Evolutionary conservation across 2,797 vertebrate genomes (phyloP).

Genomic region (Hypotaenidia okinawae): DNA sequence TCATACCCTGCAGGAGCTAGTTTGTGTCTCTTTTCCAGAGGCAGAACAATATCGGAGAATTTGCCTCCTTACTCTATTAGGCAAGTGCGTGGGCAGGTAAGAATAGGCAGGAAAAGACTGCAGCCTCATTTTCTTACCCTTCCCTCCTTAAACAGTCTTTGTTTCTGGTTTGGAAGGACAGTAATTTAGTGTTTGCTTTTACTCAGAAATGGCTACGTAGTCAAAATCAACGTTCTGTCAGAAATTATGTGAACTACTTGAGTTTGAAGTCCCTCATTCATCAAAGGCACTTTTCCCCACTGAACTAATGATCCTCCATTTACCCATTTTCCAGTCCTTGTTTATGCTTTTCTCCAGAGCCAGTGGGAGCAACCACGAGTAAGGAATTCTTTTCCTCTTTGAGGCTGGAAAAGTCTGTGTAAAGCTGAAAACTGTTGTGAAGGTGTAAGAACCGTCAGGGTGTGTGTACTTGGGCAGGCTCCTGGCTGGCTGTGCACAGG

Average conservation of each 20-base stretch:
- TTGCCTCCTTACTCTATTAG: not conserved
- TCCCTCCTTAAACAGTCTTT: not conserved
- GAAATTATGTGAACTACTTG: not conserved
- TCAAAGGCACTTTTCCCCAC: not conserved
- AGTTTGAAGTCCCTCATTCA: not conserved
- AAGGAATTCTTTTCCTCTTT: not conserved
- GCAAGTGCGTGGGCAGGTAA: not conserved
- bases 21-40: not conserved
- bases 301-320: not conserved
- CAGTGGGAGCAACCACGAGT: accelerated
- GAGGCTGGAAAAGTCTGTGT: not conserved
- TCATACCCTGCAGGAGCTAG: not conserved
- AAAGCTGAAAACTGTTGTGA: not conserved
- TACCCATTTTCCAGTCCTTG: not conserved
- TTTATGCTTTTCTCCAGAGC: not conserved
- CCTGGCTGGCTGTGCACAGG: not conserved
- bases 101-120: not conserved
- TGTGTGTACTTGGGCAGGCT: accelerated
- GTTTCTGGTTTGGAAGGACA: not conserved
- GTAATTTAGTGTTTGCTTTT: not conserved
- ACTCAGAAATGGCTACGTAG: not conserved
- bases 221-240: not conserved
- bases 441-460: not conserved
- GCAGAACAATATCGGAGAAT: not conserved
- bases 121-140: not conserved